A percentile compares a stretch with the other conserved stretches of the same genome.
These are phyloP conservation scores for silkworm (Bombyx mori) DNA, from an alignment of 1,140 invertebrate genomes.

Conservation along the genomic window DNA sequence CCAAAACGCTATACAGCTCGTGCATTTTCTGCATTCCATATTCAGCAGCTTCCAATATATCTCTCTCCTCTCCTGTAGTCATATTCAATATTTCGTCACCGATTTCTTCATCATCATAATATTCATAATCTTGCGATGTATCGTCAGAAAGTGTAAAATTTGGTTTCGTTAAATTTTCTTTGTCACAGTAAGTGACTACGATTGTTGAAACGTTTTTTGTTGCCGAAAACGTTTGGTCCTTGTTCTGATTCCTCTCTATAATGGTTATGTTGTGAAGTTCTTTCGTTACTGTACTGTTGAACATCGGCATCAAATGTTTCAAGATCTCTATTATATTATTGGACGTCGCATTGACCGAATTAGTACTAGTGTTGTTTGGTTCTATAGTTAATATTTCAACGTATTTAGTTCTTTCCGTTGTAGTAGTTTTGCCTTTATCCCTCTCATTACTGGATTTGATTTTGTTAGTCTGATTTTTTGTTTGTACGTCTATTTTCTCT, in stretches of 20 bases:
- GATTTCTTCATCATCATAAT: conserved; percentile 28
- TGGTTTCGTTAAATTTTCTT: conserved; percentile 47
- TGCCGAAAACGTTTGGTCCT: conserved; percentile 49
- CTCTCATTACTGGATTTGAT: conserved; percentile 14
- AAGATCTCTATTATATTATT: conserved; percentile 54
- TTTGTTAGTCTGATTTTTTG: conserved; percentile 14
- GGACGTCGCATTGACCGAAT: conserved; percentile 29
- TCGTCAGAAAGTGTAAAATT: conserved; percentile 20
- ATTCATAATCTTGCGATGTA: conserved; percentile 13
- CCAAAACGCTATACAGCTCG: conserved; percentile 75
- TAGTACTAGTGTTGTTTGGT: conserved; percentile 49
- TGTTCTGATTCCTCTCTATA: conserved; percentile 51
- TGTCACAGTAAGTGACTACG: conserved; percentile 63
- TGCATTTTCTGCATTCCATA: conserved; percentile 78
- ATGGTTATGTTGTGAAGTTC: conserved; percentile 61
- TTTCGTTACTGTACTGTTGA: conserved; percentile 50
- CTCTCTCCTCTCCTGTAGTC: conserved; percentile 45
- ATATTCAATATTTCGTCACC: conserved; percentile 16
- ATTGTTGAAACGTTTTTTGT: conserved; percentile 61
- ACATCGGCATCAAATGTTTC: conserved; percentile 56
- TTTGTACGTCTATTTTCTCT: conserved; percentile 35
- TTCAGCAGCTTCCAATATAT: conserved; percentile 75
- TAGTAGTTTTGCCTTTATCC: conserved; percentile 13
- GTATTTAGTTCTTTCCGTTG: conserved; percentile 32
- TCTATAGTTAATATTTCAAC: conserved; percentile 57